These are phyloP conservation scores for Achroia grisella DNA, from an alignment of 1,140 invertebrate genomes.

Conservation along the genomic window DNA sequence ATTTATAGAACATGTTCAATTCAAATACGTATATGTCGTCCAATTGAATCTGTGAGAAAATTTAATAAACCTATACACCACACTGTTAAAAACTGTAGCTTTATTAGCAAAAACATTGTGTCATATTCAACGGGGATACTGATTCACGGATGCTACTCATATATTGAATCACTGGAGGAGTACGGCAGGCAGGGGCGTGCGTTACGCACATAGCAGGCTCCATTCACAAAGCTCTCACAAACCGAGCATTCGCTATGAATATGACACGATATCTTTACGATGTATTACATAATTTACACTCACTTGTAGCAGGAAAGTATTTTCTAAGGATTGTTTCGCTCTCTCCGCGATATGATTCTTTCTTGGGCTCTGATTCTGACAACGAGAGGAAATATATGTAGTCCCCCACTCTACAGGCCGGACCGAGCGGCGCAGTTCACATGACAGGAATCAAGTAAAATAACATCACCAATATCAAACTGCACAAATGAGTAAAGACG, in stretches of 20 bases:
- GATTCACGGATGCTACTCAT: not conserved
- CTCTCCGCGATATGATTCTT: constrained; percentile 68
- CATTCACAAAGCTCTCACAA: not conserved
- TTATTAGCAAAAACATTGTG: constrained; percentile 5
- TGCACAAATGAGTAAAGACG: not conserved
- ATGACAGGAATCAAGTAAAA: not conserved
- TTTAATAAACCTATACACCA: constrained; percentile 15
- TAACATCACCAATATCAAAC: not conserved
- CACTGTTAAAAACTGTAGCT: not conserved
- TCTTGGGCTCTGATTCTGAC: constrained; percentile 67
- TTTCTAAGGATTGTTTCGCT: constrained; percentile 68
- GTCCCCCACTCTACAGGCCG: constrained; percentile 18
- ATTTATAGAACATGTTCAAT: too few relatives aligned
- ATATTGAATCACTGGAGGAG: too few relatives aligned
- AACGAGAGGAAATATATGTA: constrained; percentile 55
- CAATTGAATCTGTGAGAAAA: not conserved
- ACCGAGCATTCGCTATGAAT: constrained; percentile 6
- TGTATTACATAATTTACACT: constrained; percentile 41
- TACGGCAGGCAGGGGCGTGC: too few relatives aligned
- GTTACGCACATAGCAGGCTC: too few relatives aligned
- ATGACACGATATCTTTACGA: constrained; percentile 18
- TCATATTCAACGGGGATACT: constrained; percentile 5
- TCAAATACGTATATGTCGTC: too few relatives aligned
- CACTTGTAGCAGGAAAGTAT: constrained; percentile 68
- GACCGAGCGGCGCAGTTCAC: not conserved